phyloP scores from a whole-genome alignment of 2,797 vertebrate genomes.

The Alca torda region DNA sequence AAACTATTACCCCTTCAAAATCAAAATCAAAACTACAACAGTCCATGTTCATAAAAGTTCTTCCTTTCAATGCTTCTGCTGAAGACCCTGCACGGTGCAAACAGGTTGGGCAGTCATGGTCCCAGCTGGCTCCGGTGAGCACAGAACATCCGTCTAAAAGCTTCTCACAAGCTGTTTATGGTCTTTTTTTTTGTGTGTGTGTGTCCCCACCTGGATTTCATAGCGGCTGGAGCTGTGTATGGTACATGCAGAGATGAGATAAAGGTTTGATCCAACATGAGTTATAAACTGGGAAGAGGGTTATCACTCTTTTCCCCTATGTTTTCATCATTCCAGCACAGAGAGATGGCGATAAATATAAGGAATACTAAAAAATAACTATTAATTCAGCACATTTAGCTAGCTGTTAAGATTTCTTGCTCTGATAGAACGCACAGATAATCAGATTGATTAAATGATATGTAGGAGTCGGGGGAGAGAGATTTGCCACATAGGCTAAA shows the following conservation, averaged over 20 bases:
- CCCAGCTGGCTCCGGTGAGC: not conserved
- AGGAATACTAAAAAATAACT: not conserved
- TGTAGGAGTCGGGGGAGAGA: not conserved
- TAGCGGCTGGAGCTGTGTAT: not conserved
- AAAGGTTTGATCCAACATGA: rapidly evolving
- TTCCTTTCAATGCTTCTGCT: not conserved
- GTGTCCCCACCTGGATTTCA: not conserved
- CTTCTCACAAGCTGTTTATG: not conserved
- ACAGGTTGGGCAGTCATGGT: not conserved
- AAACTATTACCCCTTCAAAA: too few species aligned
- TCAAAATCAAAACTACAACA: not conserved
- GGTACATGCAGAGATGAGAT: rapidly evolving
- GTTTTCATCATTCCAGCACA: not conserved
- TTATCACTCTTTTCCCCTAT: not conserved
- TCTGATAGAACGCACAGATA: not conserved
- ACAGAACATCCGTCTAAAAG: not conserved
- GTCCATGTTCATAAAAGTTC: not conserved
- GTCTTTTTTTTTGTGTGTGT: too few species aligned
- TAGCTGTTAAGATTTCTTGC: not conserved
- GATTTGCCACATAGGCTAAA: not conserved
- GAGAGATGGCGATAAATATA: not conserved
- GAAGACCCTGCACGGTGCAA: not conserved
- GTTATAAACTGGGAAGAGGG: not conserved
- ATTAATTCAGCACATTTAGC: not conserved
- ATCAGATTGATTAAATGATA: not conserved